A percentile compares a stretch with the other conserved stretches of the same genome.
phyloP scores from a whole-genome alignment of 2,113 vertebrate species.

The Campylorhamphus procurvoides region DNA sequence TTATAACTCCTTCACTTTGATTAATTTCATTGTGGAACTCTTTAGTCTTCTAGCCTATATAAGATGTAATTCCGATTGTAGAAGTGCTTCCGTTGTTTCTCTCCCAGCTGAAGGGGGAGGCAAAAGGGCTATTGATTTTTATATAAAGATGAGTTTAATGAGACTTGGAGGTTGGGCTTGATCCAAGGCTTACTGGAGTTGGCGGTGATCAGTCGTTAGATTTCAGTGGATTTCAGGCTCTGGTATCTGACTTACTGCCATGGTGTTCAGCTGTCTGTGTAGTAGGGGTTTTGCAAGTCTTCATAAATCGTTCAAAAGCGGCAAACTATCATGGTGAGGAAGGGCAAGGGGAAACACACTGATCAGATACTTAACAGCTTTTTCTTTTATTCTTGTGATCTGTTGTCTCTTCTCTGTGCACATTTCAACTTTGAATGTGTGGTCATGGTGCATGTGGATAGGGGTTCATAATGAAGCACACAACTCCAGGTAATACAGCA shows the following conservation, averaged over 20 bases:
- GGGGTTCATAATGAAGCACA: neutral
- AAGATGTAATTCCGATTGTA: conserved; percentile 13
- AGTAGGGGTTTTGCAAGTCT: neutral
- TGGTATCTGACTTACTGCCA: neutral
- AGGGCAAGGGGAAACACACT: neutral
- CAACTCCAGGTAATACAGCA: neutral
- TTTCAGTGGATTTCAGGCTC: neutral
- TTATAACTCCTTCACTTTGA: conserved; percentile 63
- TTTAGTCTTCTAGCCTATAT: neutral
- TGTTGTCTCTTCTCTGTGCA: neutral
- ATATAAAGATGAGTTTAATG: conserved; percentile 44
- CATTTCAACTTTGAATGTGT: neutral
- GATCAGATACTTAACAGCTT: neutral
- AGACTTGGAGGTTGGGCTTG: conserved; percentile 10
- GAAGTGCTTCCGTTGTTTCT: conserved; percentile 2
- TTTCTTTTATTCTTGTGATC: neutral
- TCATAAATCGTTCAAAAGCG: neutral
- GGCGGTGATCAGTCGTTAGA: neutral
- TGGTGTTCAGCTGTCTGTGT: neutral
- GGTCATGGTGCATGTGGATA: neutral
- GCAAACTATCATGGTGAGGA: neutral
- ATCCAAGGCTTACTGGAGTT: neutral
- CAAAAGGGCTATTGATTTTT: conserved; percentile 29
- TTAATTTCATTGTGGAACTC: conserved; percentile 53
- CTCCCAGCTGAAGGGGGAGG: neutral